phyloP scores from a whole-genome alignment of 2,797 vertebrate genomes.

The Geotrypetes seraphini region DNA sequence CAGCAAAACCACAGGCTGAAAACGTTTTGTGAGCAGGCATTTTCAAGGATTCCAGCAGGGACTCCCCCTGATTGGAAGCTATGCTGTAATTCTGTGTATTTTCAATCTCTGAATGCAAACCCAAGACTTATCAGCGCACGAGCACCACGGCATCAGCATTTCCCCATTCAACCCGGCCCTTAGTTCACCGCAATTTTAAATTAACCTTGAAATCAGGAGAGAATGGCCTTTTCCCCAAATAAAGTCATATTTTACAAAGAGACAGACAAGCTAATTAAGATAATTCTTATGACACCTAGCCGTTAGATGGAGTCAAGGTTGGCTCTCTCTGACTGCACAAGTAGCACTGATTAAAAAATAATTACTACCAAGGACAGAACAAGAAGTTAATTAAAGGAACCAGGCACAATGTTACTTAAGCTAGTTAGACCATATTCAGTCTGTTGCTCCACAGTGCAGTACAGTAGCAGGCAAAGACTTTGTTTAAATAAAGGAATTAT shows the following conservation, averaged over 20 bases:
- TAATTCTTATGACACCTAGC: conserved; percentile 64
- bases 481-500: no score
- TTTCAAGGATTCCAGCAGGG: no score
- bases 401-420: conserved; percentile 55
- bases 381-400: conserved; percentile 67
- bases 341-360: conserved; percentile 63
- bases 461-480: no score
- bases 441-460: neutral
- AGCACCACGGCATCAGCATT: conserved; percentile 24
- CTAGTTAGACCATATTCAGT: conserved; percentile 29
- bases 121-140: conserved; percentile 6
- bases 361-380: conserved; percentile 64
- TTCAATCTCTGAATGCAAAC: neutral
- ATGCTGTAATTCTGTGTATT: accelerated
- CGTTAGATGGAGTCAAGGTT: conserved; percentile 47
- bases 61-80: conserved; percentile 1
- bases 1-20: no score
- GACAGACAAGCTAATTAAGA: conserved; percentile 65
- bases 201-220: conserved; percentile 57
- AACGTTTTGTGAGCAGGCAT: no score
- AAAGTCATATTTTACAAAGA: conserved; percentile 50
- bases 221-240: conserved; percentile 38
- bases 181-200: conserved; percentile 39
- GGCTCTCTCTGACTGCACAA: conserved; percentile 40
- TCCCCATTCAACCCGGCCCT: conserved; percentile 3